Conservation (phyloP, 2,888 invertebrate genomes). For the Drosophila anomelani region DNA sequence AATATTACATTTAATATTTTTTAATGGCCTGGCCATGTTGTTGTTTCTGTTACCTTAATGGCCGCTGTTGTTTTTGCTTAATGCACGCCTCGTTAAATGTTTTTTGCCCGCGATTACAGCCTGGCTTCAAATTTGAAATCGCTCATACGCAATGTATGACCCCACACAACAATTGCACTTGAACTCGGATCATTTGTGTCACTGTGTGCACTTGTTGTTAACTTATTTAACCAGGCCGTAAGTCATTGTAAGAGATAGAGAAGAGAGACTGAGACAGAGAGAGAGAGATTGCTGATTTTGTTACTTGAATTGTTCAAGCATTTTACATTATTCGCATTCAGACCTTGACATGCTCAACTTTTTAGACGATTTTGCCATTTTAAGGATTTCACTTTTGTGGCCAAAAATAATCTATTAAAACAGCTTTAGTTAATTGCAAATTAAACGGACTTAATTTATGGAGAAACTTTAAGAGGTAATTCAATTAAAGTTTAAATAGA, state of each 20-base stretch:
- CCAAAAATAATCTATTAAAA: background rate
- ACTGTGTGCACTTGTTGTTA: conserved; percentile 66
- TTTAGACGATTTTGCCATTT: conserved; percentile 17
- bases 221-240: conserved; percentile 52
- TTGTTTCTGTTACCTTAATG: conserved; percentile 55
- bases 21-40: conserved; percentile 53
- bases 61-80: conserved; percentile 49
- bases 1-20: conserved; percentile 74
- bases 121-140: conserved; percentile 55
- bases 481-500: background rate
- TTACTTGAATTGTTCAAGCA: conserved; percentile 40
- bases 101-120: conserved; percentile 43
- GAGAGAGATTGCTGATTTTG: conserved; percentile 4
- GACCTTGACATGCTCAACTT: conserved; percentile 70
- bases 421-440: background rate
- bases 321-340: conserved; percentile 68
- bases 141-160: conserved; percentile 76
- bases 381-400: conserved; percentile 34
- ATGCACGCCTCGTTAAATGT: conserved; percentile 79
- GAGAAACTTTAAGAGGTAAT: conserved; percentile 2
- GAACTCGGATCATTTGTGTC: conserved; percentile 59
- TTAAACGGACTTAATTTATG: background rate
- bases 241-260: conserved; percentile 21
- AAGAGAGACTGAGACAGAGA: background rate
- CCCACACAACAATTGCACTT: conserved; percentile 60